Percentiles rank a stretch among this genome's conserved stretches.
Conservation (phyloP, 1,140 invertebrate species). For the Diachasma alloeum region DNA sequence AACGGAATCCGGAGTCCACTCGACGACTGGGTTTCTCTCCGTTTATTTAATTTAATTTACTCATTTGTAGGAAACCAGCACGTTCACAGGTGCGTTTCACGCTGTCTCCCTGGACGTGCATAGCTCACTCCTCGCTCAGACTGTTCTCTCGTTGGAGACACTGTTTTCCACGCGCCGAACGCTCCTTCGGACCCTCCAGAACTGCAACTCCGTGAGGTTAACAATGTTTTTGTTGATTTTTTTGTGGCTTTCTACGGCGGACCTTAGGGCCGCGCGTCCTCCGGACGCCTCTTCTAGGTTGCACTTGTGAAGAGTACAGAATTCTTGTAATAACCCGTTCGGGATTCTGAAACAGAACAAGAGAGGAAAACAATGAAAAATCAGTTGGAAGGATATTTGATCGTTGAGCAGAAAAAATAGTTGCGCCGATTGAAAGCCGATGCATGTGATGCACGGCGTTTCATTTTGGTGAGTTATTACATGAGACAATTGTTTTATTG, state of each 20-base stretch:
- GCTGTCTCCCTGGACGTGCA: background rate
- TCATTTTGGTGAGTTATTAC: no score
- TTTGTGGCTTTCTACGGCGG: background rate
- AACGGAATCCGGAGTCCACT: background rate
- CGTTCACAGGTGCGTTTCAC: background rate
- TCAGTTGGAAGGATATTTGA: no score
- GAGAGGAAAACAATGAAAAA: background rate
- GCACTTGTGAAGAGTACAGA: slow-evolving; percentile 84
- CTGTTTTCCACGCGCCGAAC: background rate
- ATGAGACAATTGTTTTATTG: no score
- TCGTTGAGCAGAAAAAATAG: no score
- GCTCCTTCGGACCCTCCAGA: background rate
- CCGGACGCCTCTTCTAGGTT: slow-evolving; percentile 72
- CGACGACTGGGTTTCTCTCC: background rate
- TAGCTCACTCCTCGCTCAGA: background rate
- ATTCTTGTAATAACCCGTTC: slow-evolving; percentile 83
- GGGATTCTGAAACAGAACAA: slow-evolving; percentile 65
- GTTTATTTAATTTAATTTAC: background rate
- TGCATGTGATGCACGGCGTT: no score
- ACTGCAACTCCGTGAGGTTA: background rate
- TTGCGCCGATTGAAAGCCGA: no score
- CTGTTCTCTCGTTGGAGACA: background rate
- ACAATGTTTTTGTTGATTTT: background rate
- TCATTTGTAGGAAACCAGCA: background rate
- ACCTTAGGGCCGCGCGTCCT: slow-evolving; percentile 36